Base-by-base conservation (phyloP, 2,113 vertebrate species). In the Lampris megalopsis region DNA sequence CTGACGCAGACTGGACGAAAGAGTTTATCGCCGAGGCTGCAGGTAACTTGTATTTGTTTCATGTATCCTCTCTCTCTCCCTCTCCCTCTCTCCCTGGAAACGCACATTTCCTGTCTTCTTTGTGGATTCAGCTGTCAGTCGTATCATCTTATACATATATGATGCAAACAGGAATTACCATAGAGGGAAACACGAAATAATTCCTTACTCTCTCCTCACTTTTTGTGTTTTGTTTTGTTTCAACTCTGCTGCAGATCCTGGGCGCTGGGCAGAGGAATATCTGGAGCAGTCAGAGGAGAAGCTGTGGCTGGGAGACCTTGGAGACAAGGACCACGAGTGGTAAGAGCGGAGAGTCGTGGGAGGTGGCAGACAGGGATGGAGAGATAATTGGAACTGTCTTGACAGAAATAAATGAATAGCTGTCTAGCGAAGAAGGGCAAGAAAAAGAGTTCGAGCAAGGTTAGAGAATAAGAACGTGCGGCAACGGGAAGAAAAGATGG, bases 271-370 rank as follows among this genome's bases (percentile, higher is more conserved):
- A 13, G 97, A 99, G 83, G 98, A 99, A 56, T 99, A 99, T 79
- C 89, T 99, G 75, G 97, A 99, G 85, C 98, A 99, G 82, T 98
- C 97, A 0, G 97, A 98, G 91, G 98, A 99, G 92, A 99, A 99
- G 73, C 85, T 99, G 63, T 99, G 98, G 98, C 93, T 99, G 57
- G 97, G 97, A 69, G 98, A 98, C 69, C 89, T 95, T 0, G 98
- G 97, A 90, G 95, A 95, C 91, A 93, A 95, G 90, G 95, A 95
- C 83, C 91, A 93, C 40, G 88, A 95, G 69, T 91, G 94, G 94
- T 77, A 93, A 97, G 88, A 93, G 88, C 62, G 87, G 86, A 85
- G 3, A 5, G 13, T 61, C 4, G 36, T 11, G 45, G 40, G 0
- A 48, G 5, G 3, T 40, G 36, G 49, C 53, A 36, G 4, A 3